Base-by-base conservation (phyloP, 2,113 vertebrate genomes). In the Oplegnathus fasciatus region DNA sequence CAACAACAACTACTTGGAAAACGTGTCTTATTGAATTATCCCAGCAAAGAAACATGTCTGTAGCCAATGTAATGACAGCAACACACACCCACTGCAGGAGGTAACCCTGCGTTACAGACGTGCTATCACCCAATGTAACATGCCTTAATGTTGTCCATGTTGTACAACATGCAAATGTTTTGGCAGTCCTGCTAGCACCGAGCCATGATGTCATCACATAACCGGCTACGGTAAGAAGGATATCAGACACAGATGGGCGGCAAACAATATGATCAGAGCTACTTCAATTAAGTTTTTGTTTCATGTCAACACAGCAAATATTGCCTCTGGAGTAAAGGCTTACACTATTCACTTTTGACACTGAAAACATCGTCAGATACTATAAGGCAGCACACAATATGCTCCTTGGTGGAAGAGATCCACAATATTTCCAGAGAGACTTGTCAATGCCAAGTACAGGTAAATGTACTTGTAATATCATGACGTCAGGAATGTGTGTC, bases 141-240 rank as follows among this genome's bases (percentile, higher is more conserved):
- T 18, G 58, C 40, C 32, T 37, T 48, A 14, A 14, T 65, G 40
- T 30, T 78, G 79, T 75, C 34, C 6, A 3, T 6, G 3, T 37
- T 37, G 34, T 37, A 6, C 34, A 37, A 42, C 62, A 83, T 83
- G 75, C 26, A 80, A 68, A 85, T 81, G 40, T 15, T 22, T 24
- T 68, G 28, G 30, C 58, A 48, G 61, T 37, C 9, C 20, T 40
- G 32, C 22, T 9, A 11, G 13, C 40, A 34, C n/a, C 17, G 9
- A 67, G 30, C 78, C n/a, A 67, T 72, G 50, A 82, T 48, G 64
- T 68, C 69, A 80, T 44, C 9, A 42, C 18, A 30, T 17, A 71
- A 71, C 26, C 65, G n/a, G n/a, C 13, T 34, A 52, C 62, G 24
- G 37, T 57, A 37, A 65, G 42, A 9, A 44, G 24, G 28, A 57